Evolutionary conservation across 2,797 vertebrate genomes (phyloP), one percentile per base, ranked within the genome.

Genomic region (Hemibagrus guttatus): DNA sequence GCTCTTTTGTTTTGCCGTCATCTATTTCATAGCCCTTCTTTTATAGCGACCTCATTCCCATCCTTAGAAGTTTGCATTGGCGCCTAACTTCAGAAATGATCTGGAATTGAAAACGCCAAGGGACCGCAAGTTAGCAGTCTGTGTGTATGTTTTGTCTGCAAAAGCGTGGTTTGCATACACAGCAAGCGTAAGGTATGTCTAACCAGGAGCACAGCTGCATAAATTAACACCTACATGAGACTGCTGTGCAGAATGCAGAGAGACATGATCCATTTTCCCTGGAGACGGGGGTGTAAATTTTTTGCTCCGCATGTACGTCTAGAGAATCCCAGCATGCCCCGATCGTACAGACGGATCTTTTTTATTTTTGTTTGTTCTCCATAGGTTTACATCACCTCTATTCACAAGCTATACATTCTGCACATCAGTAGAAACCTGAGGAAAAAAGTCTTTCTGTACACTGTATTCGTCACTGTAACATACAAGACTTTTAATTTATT

Each of bases 171-270:
- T 79, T 71, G 64, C 83, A 54, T 87, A 74, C 68, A 56, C 49
- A 84, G 72, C 42, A 56, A 52, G 71, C 52, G 7, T 35, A 61
- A 61, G 39, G 14, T 81, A 71, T 81, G 83, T 52, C n/a, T 39
- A 71, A 81, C 56, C 66, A 74, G 52, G 28, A 39, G 82, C 66
- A 58, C 82, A 81, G 58, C 76, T 66, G 83, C 59, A 81, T 81
- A 85, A 85, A 85, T 87, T 85, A 87, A 81, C 76, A 85, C 76
- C 64, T 81, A 66, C 69, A 75, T 31, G 26, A 87, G 56, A 39
- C 42, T 63, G 63, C 61, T 84, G 72, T 69, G 74, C n/a, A 58
- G 42, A 54, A 63, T 28, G 7, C 11, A 21, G 8, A 31, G 17
- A 82, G 12, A 72, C 26, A 19, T 19, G 28, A 76, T 87, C 28